A percentile compares a stretch with the other conserved stretches of the same genome.
These are phyloP conservation scores for Anagyrus pseudococci DNA, from an alignment of 2,888 invertebrate genomes.

Conservation along the genomic window DNA sequence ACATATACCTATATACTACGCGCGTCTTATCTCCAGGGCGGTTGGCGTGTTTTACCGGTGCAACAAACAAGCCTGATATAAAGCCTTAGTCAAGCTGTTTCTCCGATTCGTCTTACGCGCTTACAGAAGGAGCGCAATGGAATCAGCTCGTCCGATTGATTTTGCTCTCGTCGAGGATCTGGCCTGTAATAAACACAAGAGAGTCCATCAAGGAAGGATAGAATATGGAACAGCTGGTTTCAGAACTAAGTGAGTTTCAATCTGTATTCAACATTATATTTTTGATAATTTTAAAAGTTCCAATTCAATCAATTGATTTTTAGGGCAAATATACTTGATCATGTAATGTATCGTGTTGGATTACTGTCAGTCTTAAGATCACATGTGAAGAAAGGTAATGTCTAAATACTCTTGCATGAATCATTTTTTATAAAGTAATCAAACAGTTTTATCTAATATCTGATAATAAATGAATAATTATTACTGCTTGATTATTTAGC, in stretches of 20 bases:
- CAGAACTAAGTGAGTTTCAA: conserved; percentile 74
- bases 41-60: no score
- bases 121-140: conserved; percentile 10
- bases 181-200: conserved; percentile 30
- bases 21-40: no score
- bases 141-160: conserved; percentile 6
- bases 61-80: background rate
- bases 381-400: conserved; percentile 76
- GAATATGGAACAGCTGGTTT: conserved; percentile 89
- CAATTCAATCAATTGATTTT: conserved; percentile 52
- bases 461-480: background rate
- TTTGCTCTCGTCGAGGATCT: conserved; percentile 32
- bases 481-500: conserved; percentile 63
- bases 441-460: conserved; percentile 2
- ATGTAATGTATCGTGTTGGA: conserved; percentile 95
- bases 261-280: conserved; percentile 3
- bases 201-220: conserved; percentile 56
- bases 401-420: background rate
- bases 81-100: conserved; percentile 5
- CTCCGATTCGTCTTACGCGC: background rate
- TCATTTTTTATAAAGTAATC: background rate
- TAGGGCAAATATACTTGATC: conserved; percentile 85
- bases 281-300: no score
- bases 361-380: conserved; percentile 89
- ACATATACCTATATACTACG: no score